phyloP scores from a whole-genome alignment of 1,140 invertebrate species.

The Ceratoteleas bidentatus region DNA sequence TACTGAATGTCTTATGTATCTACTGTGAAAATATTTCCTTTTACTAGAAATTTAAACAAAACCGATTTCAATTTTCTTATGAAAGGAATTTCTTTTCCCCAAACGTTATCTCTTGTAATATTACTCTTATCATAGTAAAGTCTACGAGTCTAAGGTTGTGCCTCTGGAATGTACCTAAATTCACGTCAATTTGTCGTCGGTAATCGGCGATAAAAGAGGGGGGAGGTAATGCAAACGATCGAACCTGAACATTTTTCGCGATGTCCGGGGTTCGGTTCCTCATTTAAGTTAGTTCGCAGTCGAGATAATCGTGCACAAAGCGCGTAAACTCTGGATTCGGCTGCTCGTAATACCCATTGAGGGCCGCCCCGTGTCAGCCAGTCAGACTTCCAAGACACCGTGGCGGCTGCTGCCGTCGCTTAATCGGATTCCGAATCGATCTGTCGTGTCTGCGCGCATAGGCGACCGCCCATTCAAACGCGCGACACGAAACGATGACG shows the following conservation, averaged over 20 bases:
- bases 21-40: too few species aligned
- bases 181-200: background rate
- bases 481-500: background rate
- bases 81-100: too few species aligned
- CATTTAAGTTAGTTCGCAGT: slow-evolving; percentile 36
- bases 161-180: background rate
- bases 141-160: too few species aligned
- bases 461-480: slow-evolving; percentile 34
- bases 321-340: slow-evolving; percentile 47
- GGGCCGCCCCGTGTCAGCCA: slow-evolving; percentile 48
- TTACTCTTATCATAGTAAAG: too few species aligned
- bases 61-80: too few species aligned
- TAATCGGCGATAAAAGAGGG: background rate
- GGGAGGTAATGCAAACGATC: slow-evolving; percentile 12
- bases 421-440: slow-evolving; percentile 62
- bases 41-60: too few species aligned
- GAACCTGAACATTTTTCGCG: background rate
- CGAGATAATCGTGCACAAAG: slow-evolving; percentile 59
- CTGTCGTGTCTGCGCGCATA: slow-evolving; percentile 56
- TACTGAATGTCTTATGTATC: too few species aligned
- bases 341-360: slow-evolving; percentile 40
- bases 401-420: slow-evolving; percentile 44
- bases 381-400: slow-evolving; percentile 46
- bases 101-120: too few species aligned
- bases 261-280: slow-evolving; percentile 35